These are phyloP conservation scores for Gallinago solitaria DNA, from an alignment of 2,797 vertebrate species.

Conservation along the genomic window DNA sequence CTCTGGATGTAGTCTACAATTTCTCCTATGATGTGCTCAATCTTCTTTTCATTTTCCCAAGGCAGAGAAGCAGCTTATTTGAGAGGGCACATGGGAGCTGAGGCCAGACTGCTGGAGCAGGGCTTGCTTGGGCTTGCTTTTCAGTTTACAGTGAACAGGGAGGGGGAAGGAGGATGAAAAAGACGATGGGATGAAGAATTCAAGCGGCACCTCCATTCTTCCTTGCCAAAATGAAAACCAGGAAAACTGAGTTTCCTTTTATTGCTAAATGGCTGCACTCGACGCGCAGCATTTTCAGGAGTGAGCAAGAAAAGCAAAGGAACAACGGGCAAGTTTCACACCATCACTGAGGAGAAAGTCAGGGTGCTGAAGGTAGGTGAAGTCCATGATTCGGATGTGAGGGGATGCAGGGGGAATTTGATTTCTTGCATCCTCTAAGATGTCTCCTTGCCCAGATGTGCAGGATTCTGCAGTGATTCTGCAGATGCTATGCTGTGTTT, in stretches of 20 bases:
- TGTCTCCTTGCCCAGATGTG: not conserved
- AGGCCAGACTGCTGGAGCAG: not conserved
- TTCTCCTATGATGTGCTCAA: not conserved
- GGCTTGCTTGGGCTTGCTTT: not conserved
- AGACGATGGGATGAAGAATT: not conserved
- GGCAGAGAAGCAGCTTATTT: not conserved
- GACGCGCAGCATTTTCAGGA: not conserved
- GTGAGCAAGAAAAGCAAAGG: not conserved
- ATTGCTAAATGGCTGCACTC: not conserved
- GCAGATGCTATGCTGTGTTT: not conserved
- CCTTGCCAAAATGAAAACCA: not conserved
- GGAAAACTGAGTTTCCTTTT: not conserved
- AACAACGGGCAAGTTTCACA: fast-evolving
- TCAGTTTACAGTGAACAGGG: not conserved
- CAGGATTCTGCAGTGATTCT: not conserved
- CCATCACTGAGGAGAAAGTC: not conserved
- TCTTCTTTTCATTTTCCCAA: not conserved
- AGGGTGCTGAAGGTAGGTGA: not conserved
- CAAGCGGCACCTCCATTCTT: not conserved
- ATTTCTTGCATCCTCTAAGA: not conserved
- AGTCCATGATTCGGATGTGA: fast-evolving
- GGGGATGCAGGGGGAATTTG: not conserved
- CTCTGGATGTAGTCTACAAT: not conserved
- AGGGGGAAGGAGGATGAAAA: not conserved
- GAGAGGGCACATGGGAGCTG: not conserved